Conservation (phyloP, 2,888 invertebrate species). For the Pseudanteris insignis region DNA sequence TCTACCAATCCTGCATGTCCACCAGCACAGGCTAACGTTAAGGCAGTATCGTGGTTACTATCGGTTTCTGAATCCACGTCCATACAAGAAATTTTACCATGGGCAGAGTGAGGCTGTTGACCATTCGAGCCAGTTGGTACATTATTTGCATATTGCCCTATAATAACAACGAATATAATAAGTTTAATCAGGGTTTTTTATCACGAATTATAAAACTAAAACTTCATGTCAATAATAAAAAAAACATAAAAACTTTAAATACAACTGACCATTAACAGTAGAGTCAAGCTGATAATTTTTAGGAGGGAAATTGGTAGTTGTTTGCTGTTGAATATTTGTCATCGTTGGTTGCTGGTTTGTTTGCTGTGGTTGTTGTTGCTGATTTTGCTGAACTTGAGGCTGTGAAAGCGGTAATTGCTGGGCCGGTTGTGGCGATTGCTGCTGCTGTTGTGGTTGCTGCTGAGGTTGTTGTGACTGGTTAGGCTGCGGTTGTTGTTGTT, state of each 20-base stretch:
- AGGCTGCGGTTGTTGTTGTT: conserved; percentile 48
- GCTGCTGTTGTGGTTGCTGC: conserved; percentile 47
- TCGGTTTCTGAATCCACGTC: conserved; percentile 98
- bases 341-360: conserved; percentile 51
- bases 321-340: conserved; percentile 51
- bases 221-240: no score
- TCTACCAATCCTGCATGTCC: conserved; percentile 96
- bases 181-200: background rate
- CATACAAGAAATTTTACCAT: conserved; percentile 72
- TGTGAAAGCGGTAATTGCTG: conserved; percentile 54
- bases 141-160: conserved; percentile 53
- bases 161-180: no score
- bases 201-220: background rate
- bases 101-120: conserved; percentile 48
- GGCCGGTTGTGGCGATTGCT: conserved; percentile 47
- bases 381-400: conserved; percentile 40
- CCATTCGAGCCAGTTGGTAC: conserved; percentile 50
- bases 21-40: conserved; percentile 96
- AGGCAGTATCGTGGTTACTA: conserved; percentile 97
- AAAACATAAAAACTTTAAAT: background rate
- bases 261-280: conserved; percentile 63
- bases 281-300: conserved; percentile 69
- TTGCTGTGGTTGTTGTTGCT: conserved; percentile 48
- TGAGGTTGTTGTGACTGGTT: conserved; percentile 51
- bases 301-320: conserved; percentile 62